A percentile compares a stretch with the other conserved stretches of the same genome.
phyloP scores from a whole-genome alignment of 2,797 vertebrate species.

The Leptoclinus maculatus region DNA sequence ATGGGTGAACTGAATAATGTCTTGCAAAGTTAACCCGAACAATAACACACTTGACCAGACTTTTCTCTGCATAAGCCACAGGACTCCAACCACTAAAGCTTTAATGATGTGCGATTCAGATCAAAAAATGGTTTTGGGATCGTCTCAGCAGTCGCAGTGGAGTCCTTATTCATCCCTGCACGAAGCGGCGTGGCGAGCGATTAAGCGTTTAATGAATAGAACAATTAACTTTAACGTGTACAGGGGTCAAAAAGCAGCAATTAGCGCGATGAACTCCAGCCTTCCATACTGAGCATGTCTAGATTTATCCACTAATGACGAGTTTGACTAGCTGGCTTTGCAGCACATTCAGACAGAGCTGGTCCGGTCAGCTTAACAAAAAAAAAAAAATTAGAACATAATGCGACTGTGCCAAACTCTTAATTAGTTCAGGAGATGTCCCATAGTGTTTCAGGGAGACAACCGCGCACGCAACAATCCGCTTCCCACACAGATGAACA shows the following conservation, averaged over 20 bases:
- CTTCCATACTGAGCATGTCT: slow-evolving; percentile 49
- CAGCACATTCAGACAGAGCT: slow-evolving; percentile 26
- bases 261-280: slow-evolving; percentile 63
- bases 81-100: slow-evolving; percentile 31
- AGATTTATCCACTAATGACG: slow-evolving; percentile 59
- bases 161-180: slow-evolving; percentile 24
- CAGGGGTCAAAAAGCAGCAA: slow-evolving; percentile 68
- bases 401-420: background rate
- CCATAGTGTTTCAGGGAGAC: background rate
- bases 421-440: background rate
- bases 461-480: slow-evolving; percentile 1
- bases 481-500: slow-evolving; percentile 11
- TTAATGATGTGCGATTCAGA: slow-evolving; percentile 42
- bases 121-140: slow-evolving; percentile 10
- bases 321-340: slow-evolving; percentile 47
- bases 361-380: slow-evolving; percentile 1
- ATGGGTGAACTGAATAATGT: slow-evolving; percentile 19
- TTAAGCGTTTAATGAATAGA: slow-evolving; percentile 63
- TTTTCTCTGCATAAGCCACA: slow-evolving; percentile 29
- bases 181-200: slow-evolving; percentile 34
- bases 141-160: slow-evolving; percentile 12
- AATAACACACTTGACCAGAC: slow-evolving; percentile 38
- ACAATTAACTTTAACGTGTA: slow-evolving; percentile 65
- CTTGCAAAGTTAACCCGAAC: slow-evolving; percentile 31
- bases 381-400: background rate